A percentile compares a stretch with the other conserved stretches of the same genome.
These are phyloP conservation scores for Astreopora myriophthalma DNA, from an alignment of 64 coral and sea anemone species.

Conservation along the genomic window DNA sequence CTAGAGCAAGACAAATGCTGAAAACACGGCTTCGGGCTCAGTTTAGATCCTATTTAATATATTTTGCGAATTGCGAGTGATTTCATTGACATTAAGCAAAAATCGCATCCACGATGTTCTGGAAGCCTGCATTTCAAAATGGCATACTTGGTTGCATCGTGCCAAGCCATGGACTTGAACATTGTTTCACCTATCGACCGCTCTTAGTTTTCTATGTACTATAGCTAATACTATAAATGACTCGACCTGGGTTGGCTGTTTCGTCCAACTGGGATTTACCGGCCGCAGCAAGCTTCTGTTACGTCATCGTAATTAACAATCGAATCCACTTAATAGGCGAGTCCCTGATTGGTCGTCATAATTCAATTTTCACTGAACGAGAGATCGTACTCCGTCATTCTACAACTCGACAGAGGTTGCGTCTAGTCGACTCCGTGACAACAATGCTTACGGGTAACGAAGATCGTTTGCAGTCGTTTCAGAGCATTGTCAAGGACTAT, in stretches of 20 bases:
- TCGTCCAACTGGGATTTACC: no score
- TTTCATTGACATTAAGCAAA: not conserved
- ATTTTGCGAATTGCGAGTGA: not conserved
- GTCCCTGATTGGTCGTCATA: not conserved
- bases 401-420: not conserved
- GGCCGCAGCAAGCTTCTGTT: no score
- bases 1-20: not conserved
- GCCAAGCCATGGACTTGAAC: not conserved
- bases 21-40: not conserved
- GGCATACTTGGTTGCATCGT: not conserved
- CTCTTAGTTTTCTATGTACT: not conserved
- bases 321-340: not conserved
- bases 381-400: not conserved
- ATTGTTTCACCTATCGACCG: not conserved
- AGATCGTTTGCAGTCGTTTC: not conserved
- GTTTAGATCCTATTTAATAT: not conserved
- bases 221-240: not conserved
- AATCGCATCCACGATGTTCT: not conserved
- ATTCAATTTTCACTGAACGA: not conserved
- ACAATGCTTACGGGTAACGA: not conserved
- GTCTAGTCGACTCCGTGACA: not conserved
- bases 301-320: not conserved
- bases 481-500: constrained; percentile 78
- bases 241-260: not conserved
- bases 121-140: not conserved